Evolutionary conservation across 2,113 vertebrate genomes (phyloP).

Genomic region (Diadophis punctatus): DNA sequence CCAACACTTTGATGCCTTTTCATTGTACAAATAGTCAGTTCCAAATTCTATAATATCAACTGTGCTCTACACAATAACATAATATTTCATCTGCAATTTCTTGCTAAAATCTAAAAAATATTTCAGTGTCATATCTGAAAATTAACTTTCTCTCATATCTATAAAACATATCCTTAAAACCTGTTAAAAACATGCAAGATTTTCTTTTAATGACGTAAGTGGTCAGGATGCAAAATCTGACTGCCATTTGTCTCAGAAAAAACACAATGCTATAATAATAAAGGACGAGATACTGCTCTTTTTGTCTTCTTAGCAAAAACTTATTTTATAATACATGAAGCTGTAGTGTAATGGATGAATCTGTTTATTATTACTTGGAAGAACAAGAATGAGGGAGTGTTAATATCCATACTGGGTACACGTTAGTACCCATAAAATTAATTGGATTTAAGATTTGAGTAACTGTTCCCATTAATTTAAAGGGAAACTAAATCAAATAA

Average conservation of each 20-base stretch:
- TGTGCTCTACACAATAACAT: background rate
- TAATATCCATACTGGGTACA: background rate
- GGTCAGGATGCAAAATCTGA: background rate
- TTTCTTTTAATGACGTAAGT: background rate
- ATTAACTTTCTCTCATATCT: background rate
- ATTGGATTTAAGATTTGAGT: background rate
- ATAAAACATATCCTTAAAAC: background rate
- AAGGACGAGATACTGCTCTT: background rate
- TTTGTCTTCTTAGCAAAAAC: background rate
- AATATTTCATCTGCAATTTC: background rate
- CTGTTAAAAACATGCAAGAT: background rate
- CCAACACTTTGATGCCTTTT: background rate
- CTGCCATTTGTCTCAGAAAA: background rate
- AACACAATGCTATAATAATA: background rate
- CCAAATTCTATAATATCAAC: background rate
- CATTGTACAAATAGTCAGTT: background rate
- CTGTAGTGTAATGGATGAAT: background rate
- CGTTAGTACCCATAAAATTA: background rate
- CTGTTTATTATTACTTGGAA: background rate
- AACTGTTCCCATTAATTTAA: background rate
- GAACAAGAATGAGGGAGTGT: background rate
- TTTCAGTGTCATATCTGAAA: background rate
- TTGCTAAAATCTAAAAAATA: background rate
- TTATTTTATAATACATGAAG: background rate
- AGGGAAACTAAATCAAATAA: background rate